These are phyloP conservation scores for Conus ventricosus DNA, from an alignment of 1,140 invertebrate genomes.

Conservation along the genomic window DNA sequence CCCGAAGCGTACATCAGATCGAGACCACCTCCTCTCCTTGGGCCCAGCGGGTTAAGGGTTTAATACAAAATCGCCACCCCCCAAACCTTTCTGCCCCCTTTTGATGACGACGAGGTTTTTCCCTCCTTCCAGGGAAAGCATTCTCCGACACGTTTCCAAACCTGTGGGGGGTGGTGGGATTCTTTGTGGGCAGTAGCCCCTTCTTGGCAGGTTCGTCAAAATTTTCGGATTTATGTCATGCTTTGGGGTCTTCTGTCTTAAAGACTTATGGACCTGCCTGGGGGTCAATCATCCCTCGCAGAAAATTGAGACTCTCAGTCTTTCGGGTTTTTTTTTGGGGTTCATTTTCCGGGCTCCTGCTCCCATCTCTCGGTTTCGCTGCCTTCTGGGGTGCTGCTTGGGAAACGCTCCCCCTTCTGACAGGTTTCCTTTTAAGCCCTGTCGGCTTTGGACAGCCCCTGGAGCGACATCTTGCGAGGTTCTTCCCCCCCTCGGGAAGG, in stretches of 20 bases:
- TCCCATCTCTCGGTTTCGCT: not conserved
- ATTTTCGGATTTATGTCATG: constrained; percentile 15
- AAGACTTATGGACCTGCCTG: not conserved
- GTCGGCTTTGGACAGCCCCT: not conserved
- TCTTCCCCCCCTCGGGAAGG: not conserved
- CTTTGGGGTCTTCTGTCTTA: not conserved
- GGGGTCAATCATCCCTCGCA: not conserved
- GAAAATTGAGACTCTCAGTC: not conserved
- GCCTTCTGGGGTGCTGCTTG: not conserved
- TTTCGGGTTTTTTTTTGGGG: not conserved
- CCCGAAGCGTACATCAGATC: constrained; percentile 25
- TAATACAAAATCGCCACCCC: not conserved
- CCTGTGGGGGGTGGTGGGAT: not conserved
- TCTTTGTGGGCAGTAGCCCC: not conserved
- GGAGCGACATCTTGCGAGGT: not conserved
- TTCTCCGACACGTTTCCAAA: too few relatives aligned
- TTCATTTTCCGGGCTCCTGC: not conserved
- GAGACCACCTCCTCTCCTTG: constrained; percentile 28
- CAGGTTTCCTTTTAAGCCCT: not conserved
- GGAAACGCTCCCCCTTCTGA: not conserved
- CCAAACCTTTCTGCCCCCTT: too few relatives aligned
- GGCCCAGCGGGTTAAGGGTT: not conserved
- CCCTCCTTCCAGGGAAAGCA: too few relatives aligned
- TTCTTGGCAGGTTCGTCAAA: not conserved
- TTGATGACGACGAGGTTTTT: not conserved